A percentile compares a stretch with the other conserved stretches of the same genome.
Conservation (phyloP, 2,797 vertebrate genomes). For the Morelia viridis region DNA sequence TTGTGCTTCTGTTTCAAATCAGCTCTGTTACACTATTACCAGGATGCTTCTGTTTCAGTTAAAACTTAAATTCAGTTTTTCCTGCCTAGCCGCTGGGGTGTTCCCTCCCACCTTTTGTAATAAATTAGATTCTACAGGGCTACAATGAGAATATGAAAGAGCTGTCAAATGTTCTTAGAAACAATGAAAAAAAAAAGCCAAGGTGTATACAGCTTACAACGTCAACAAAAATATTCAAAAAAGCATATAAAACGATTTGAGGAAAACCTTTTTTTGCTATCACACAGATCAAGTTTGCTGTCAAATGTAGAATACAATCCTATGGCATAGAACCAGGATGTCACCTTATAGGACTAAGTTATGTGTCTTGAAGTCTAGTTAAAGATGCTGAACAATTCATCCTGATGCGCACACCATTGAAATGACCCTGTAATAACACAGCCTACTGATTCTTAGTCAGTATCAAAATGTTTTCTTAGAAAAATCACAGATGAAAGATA, state of each 20-base stretch:
- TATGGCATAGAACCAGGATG: slow-evolving; percentile 37
- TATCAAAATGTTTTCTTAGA: slow-evolving; percentile 42
- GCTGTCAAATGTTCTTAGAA: slow-evolving; percentile 64
- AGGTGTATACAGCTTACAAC: slow-evolving; percentile 48
- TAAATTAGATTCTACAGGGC: slow-evolving; percentile 75
- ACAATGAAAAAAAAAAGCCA: slow-evolving; percentile 64
- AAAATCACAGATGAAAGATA: slow-evolving; percentile 20
- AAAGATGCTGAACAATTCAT: slow-evolving; percentile 23
- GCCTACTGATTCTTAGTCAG: slow-evolving; percentile 24
- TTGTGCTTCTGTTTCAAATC: slow-evolving; percentile 74
- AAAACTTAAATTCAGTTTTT: slow-evolving; percentile 61
- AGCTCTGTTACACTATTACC: slow-evolving; percentile 25
- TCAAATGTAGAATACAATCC: slow-evolving; percentile 39
- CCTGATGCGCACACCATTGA: slow-evolving; percentile 54
- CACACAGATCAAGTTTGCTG: slow-evolving; percentile 39
- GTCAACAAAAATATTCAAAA: slow-evolving; percentile 53
- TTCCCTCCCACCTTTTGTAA: slow-evolving; percentile 63
- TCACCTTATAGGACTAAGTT: slow-evolving; percentile 22
- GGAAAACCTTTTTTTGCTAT: slow-evolving; percentile 57
- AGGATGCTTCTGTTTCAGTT: slow-evolving; percentile 46
- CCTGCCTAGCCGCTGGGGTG: slow-evolving; percentile 60
- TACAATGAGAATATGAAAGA: slow-evolving; percentile 64
- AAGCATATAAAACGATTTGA: slow-evolving; percentile 66
- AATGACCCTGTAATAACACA: slow-evolving; percentile 38
- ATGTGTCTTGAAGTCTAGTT: background rate